These are phyloP conservation scores for Perca flavescens DNA, from an alignment of 2,113 vertebrate genomes.

Conservation along the genomic window DNA sequence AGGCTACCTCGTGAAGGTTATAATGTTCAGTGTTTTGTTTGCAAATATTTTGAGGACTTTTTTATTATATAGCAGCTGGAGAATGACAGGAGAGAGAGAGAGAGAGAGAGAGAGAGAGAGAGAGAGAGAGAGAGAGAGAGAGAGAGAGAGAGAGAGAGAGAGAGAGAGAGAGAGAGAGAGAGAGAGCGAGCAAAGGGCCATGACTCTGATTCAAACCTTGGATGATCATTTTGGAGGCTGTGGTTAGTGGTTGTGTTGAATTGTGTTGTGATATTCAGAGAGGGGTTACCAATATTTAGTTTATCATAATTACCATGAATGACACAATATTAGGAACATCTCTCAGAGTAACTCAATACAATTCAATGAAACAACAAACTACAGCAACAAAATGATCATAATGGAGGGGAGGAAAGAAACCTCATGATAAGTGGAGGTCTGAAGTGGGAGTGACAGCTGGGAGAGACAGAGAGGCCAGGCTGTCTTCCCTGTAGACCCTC, in stretches of 20 bases:
- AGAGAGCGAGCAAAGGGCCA: too few relatives aligned
- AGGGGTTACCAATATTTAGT: background rate
- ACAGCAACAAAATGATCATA: background rate
- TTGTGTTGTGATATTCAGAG: background rate
- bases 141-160: too few relatives aligned
- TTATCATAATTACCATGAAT: background rate
- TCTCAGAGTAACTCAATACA: background rate
- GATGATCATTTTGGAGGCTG: background rate
- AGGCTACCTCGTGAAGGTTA: background rate
- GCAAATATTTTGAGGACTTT: too few relatives aligned
- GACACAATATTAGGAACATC: background rate
- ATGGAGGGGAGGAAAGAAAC: constrained; percentile 38
- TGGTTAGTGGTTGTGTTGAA: background rate
- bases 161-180: too few relatives aligned
- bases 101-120: too few relatives aligned
- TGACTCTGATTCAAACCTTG: background rate
- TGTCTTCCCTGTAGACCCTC: constrained; percentile 70
- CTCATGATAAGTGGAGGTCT: constrained; percentile 59
- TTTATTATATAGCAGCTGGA: too few relatives aligned
- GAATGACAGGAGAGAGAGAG: too few relatives aligned
- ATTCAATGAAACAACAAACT: background rate
- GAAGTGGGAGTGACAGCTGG: constrained; percentile 71
- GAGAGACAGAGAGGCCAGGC: constrained; percentile 60
- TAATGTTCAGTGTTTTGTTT: too few relatives aligned
- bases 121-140: too few relatives aligned